Evolutionary conservation across 2,797 vertebrate genomes (phyloP).

Genomic region (Lagothrix lagotricha): DNA sequence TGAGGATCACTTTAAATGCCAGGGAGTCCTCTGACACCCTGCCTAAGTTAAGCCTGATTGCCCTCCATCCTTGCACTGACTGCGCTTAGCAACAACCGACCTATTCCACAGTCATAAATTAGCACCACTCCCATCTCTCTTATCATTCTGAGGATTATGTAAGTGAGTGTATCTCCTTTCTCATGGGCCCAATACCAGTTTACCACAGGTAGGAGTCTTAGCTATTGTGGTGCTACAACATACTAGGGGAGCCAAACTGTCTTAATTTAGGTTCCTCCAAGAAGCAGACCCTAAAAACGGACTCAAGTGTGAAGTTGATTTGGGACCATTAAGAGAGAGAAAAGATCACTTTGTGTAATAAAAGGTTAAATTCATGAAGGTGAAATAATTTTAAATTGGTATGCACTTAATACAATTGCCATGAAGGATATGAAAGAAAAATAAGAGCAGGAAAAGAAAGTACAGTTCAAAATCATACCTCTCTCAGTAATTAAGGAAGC

Average conservation of each 20-base stretch:
- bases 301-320: not conserved
- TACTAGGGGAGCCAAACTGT: not conserved
- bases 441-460: not conserved
- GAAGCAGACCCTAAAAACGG: not conserved
- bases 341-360: not conserved
- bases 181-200: not conserved
- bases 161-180: not conserved
- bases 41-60: not conserved
- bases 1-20: not conserved
- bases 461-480: not conserved
- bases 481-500: not conserved
- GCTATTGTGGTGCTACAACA: not conserved
- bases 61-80: not conserved
- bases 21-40: not conserved
- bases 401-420: not conserved
- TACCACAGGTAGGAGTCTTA: not conserved
- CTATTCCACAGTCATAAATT: not conserved
- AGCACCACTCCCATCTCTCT: not conserved
- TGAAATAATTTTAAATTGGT: not conserved
- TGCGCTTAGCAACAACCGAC: not conserved
- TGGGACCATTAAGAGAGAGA: not conserved
- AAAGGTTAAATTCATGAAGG: not conserved
- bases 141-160: not conserved
- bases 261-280: not conserved
- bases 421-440: not conserved